Conservation (phyloP, 2,888 invertebrate species). For the Leptarthrus brevirostris region DNA sequence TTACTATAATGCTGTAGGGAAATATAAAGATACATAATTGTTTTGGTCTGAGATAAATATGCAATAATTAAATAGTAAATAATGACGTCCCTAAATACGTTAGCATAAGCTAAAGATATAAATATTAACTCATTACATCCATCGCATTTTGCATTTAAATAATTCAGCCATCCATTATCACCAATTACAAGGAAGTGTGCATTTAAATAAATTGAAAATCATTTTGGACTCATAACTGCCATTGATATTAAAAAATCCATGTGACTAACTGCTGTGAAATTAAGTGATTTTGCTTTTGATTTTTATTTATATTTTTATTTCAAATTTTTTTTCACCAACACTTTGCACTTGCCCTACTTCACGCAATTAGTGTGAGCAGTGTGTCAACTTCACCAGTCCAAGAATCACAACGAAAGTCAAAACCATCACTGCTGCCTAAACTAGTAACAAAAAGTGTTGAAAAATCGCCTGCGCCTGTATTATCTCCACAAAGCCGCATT, state of each 20-base stretch:
- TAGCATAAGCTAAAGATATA: no score
- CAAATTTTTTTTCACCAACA: constrained; percentile 39
- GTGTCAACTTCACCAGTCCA: constrained; percentile 48
- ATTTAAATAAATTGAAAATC: no score
- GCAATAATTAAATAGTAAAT: no score
- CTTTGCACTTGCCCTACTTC: constrained; percentile 26
- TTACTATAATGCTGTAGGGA: no score
- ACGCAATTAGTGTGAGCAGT: constrained; percentile 24
- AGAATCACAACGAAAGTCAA: constrained; percentile 52
- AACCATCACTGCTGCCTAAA: constrained; percentile 65
- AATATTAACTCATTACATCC: no score
- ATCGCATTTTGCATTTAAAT: no score
- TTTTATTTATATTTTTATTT: constrained; percentile 13
- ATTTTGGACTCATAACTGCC: no score
- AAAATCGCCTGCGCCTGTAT: constrained; percentile 51
- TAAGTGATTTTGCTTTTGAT: background rate
- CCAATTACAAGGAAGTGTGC: no score
- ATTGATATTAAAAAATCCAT: background rate
- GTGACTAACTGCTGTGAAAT: background rate
- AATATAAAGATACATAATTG: no score
- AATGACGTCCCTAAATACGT: no score
- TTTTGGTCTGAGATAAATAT: no score
- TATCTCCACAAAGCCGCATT: constrained; percentile 62
- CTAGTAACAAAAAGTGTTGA: constrained; percentile 34
- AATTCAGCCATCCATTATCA: no score